phyloP scores from a whole-genome alignment of 2,113 vertebrate species.

The Trematocara marginatum region DNA sequence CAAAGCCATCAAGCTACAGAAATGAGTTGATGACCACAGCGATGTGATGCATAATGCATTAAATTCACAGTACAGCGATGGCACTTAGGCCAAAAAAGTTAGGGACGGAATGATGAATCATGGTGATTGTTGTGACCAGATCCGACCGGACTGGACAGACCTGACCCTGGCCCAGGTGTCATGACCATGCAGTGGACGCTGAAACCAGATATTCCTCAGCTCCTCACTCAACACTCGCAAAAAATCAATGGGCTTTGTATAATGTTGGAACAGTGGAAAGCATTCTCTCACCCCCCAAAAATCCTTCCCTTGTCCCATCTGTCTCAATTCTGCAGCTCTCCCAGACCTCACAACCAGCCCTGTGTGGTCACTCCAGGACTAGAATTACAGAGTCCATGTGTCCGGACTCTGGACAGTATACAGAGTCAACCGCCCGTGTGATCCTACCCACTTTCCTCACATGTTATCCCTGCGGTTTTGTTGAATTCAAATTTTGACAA shows the following conservation, averaged over 20 bases:
- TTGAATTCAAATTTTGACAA: slow-evolving; percentile 5
- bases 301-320: slow-evolving; percentile 67
- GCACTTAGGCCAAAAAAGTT: neutral
- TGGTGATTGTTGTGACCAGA: neutral
- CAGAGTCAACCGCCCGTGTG: slow-evolving; percentile 16
- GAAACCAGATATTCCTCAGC: slow-evolving; percentile 69
- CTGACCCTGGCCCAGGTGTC: slow-evolving; percentile 68
- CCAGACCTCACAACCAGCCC: slow-evolving; percentile 51
- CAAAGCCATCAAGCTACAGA: slow-evolving; percentile 26
- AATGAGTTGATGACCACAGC: neutral
- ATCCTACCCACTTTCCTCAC: slow-evolving; percentile 41
- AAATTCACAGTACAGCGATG: neutral
- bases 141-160: slow-evolving; percentile 17
- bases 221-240: slow-evolving; percentile 45
- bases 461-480: slow-evolving; percentile 14
- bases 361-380: slow-evolving; percentile 67
- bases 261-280: slow-evolving; percentile 55
- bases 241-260: slow-evolving; percentile 77
- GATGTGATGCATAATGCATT: neutral
- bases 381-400: slow-evolving; percentile 71
- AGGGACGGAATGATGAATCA: neutral
- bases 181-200: slow-evolving; percentile 53
- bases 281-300: slow-evolving; percentile 62
- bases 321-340: slow-evolving; percentile 55
- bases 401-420: slow-evolving; percentile 52